Evolutionary conservation across 2,797 vertebrate genomes (phyloP), one percentile per base, ranked within the genome.

Genomic region (Epinephelus malabaricus): DNA sequence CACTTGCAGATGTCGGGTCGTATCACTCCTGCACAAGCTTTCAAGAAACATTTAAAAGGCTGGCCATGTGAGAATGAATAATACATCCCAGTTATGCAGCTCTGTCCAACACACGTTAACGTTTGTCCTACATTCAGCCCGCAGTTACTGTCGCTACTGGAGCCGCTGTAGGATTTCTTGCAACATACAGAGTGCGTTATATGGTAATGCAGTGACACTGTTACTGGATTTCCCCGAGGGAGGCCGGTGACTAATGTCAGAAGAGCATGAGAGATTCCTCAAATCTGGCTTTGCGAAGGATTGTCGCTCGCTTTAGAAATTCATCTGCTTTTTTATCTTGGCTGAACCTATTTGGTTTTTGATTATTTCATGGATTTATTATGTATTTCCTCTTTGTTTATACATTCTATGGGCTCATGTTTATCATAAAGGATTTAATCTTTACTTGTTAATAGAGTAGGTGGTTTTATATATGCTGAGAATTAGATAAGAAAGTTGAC

Each of bases 31-130:
- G 81, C 63, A 25, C 46, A 70, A 77, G 89, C 89, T 92, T 93
- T 94, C 83, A 92, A 84, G 90, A 93, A 94, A 92, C 83, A 75
- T 89, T 90, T 86, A 86, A 89, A 91, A 88, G 73, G 77, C 81
- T 78, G 85, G 75, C 86, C 82, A 81, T 78, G 78, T 87, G 84
- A 85, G 68, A 55, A 92, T 94, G 86, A 94, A 94, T 95, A 87
- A 94, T 90, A 82, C 82, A 93, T 93, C 62, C 78, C 76, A 72
- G 82, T 89, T 83, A 90, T 89, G 81, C 81, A 55, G 86, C 78
- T 70, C 69, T 73, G 82, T 78, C 79, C 73, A 34, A 79, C 86
- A 78, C 88, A 73, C 23, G 58, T 62, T 83, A 60, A 77, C 61
- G 51, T 76, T 86, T 86, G 87, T 89, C 86, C 87, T 87, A 85